A percentile compares a stretch with the other conserved stretches of the same genome.
Evolutionary conservation across 53 echinoderm and acorn worm genomes (phyloP).

Genomic region (Hippasteria phrygiana): DNA sequence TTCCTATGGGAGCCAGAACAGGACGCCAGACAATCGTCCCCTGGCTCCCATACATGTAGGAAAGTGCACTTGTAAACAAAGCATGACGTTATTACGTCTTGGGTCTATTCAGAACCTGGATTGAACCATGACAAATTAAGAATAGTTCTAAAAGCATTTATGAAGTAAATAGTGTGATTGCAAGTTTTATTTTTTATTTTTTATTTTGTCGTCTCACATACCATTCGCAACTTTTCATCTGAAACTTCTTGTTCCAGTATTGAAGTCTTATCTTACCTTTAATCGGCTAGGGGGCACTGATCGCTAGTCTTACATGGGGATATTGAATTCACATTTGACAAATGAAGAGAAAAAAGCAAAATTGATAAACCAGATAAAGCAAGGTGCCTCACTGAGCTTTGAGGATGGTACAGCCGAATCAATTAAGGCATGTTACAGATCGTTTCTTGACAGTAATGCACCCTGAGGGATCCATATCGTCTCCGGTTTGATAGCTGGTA

Average conservation of each 20-base stretch:
- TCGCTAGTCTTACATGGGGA: background rate
- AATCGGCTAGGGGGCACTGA: constrained; percentile 34
- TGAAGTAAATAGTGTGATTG: background rate
- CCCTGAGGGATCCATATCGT: background rate
- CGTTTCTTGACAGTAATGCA: background rate
- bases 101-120: no score
- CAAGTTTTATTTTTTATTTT: background rate
- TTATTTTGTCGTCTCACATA: background rate
- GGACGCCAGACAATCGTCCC: no score
- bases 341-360: background rate
- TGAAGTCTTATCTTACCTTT: background rate
- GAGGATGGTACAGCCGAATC: constrained; percentile 13
- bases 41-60: no score
- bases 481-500: background rate
- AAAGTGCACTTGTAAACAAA: no score
- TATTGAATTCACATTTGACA: constrained; percentile 34
- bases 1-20: no score
- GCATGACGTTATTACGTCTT: no score
- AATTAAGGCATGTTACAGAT: constrained; percentile 34
- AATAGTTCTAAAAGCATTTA: no score
- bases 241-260: background rate
- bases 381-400: background rate
- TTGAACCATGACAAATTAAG: no score
- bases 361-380: constrained; percentile 23
- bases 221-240: background rate